Base-by-base conservation (phyloP, 2,113 vertebrate species). In the Dromaius novaehollandiae region DNA sequence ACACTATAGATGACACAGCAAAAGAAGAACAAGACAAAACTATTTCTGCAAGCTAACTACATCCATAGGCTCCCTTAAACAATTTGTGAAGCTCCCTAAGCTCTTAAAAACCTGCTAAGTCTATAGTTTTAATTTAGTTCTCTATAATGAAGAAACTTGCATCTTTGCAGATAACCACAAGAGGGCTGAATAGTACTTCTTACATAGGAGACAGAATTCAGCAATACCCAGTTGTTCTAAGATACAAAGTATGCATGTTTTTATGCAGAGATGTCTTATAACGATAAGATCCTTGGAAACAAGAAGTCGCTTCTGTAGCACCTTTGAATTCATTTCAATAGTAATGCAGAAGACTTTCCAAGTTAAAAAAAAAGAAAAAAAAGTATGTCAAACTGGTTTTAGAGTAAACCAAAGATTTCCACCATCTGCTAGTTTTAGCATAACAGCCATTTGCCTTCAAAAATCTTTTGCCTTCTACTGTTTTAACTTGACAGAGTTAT, bases 181-280 rank as follows among this genome's bases (percentile, higher is more conserved):
- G 95, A 93, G 95, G 95, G 92, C 96, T 80, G 77, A 91, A 65
- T 50, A 3, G 12, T 66, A 80, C 70, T 81, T 92, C 82, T 79
- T 28, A 93, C 4, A 26, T 3, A 36, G 21, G 0, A 53, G 74
- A 81, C 9, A 61, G 77, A 86, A 53, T 13, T 50, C 38, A 76
- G 51, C 77, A 86, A 38, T 22, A 76, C 65, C 7, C 22, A 26
- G 7, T 44, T 53, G 17, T 60, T 34, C 9, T 15, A 58, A 32
- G 56, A 60, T 34, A 34, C 30, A 32, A 58, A 58, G 30, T 34
- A 60, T n/a, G 13, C 2, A 1, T 11, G 4, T 30, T 40, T 82
- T 76, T 64, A 50, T 79, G 60, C 46, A 64, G 34, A 88, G 8
- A 9, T 28, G 14, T 28, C 18, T 42, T 78, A 46, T 3, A 42